Percentiles rank a stretch among this genome's conserved stretches.
Conservation (phyloP, 2,888 invertebrate species). For the Dyspetes luteomarginatus region DNA sequence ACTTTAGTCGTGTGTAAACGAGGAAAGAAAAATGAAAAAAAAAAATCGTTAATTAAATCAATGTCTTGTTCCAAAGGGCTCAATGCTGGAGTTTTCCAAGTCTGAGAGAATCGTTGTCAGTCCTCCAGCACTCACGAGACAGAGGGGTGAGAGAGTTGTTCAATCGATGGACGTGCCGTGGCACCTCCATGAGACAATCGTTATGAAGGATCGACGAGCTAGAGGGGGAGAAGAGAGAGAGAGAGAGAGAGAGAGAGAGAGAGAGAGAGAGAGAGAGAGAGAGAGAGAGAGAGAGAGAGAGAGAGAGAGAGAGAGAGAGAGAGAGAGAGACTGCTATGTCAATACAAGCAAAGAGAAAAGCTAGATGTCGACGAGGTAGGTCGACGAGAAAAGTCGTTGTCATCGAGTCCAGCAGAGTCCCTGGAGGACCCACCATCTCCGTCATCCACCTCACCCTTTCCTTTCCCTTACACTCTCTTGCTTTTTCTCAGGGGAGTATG, state of each 20-base stretch:
- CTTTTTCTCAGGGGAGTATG: constrained; percentile 51
- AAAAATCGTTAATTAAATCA: no score
- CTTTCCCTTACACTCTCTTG: constrained; percentile 38
- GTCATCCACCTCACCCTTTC: constrained; percentile 31
- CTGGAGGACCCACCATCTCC: constrained; percentile 30
- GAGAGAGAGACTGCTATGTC: no score
- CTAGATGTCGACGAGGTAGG: constrained; percentile 41
- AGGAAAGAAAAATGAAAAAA: no score
- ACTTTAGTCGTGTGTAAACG: no score
- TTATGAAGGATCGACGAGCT: neutral
- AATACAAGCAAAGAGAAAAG: constrained; percentile 45
- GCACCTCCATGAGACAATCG: no score
- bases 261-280: constrained; percentile 5
- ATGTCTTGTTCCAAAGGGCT: constrained; percentile 12
- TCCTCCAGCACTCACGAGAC: constrained; percentile 12
- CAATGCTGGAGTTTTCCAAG: neutral
- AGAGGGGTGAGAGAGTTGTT: neutral
- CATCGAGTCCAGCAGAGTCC: constrained; percentile 54
- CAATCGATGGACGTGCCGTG: neutral
- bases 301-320: constrained; percentile 5
- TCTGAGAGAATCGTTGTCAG: neutral
- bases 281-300: constrained; percentile 18
- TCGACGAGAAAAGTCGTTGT: constrained; percentile 61
- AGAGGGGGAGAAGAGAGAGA: neutral
- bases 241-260: constrained; percentile 5